Evolutionary conservation across 2,888 invertebrate species (phyloP), one percentile per base, ranked within the genome.

Genomic region (Eulithis testata): DNA sequence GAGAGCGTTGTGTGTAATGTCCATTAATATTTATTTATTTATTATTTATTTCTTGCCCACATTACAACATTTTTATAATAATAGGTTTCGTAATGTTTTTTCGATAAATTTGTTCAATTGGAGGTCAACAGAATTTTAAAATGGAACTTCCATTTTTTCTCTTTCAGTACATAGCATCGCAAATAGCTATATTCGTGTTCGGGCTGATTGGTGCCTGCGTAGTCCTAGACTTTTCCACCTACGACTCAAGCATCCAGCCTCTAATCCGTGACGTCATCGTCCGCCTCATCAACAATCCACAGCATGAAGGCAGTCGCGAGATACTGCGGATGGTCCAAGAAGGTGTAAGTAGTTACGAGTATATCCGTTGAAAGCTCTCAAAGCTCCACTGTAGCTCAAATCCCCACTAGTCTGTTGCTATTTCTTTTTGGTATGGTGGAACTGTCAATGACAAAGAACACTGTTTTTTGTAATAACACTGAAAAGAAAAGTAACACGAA

Each of bases 281-380:
- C 36, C 88, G 94, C 54, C 94, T 98, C 65, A 97, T 98, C 74
- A 94, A 96, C 83, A 96, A 96, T 76, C 96, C 97, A 4, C 95
- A 95, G 73, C 95, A 96, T 76, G 95, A 95, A 62, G 94, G 94
- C 72, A 95, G 96, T 55, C 89, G 94, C 59, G 91, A 94, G 73
- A 95, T 96, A 57, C 93, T 98, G 27, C 95, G 95, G 77, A 95
- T 96, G 94, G 95, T 98, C 54, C 98, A 98, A 84, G 97, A 98
- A 93, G 96, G 96, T 76, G 97, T 97, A 91, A 95, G 95, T 90
- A 58, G 43, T 37, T 52, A n/a, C 27, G 3, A 21, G 14, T 27
- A 21, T 27, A 12, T 45, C 45, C 5, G 31, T 40, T 8, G 9
- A n/a, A n/a, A n/a, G n/a, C n/a, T n/a, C 9, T 40, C 4, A 40